phyloP scores from a whole-genome alignment of 2,797 vertebrate species.

The Peromyscus attwateri region DNA sequence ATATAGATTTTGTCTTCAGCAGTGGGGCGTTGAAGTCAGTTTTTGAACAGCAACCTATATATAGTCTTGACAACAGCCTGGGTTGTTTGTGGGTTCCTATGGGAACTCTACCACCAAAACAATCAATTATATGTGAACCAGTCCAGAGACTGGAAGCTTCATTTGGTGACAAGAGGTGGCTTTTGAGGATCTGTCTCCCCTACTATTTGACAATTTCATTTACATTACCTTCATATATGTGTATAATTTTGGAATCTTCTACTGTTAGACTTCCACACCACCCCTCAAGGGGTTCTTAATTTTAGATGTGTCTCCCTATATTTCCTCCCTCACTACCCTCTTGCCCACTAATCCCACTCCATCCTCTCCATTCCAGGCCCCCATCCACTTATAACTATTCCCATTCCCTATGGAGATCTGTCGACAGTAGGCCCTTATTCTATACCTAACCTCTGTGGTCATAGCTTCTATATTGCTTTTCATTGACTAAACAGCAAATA shows the following conservation, averaged over 20 bases:
- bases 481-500: not conserved
- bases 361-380: not conserved
- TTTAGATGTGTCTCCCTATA: not conserved
- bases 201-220: not conserved
- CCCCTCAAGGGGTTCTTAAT: not conserved
- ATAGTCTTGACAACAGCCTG: not conserved
- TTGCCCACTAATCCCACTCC: too few species aligned
- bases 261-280: not conserved
- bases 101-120: not conserved
- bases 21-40: not conserved
- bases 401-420: not conserved
- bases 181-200: not conserved
- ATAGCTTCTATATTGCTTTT: not conserved
- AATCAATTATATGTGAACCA: not conserved
- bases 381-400: not conserved
- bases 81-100: not conserved
- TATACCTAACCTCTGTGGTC: not conserved
- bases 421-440: not conserved
- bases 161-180: not conserved
- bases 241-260: not conserved
- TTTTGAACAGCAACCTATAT: not conserved
- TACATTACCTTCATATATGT: not conserved
- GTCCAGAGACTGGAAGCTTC: not conserved
- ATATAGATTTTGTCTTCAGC: not conserved
- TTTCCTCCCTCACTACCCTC: not conserved